phyloP scores from a whole-genome alignment of 2,113 vertebrate genomes.

The Spilogale gracilis region DNA sequence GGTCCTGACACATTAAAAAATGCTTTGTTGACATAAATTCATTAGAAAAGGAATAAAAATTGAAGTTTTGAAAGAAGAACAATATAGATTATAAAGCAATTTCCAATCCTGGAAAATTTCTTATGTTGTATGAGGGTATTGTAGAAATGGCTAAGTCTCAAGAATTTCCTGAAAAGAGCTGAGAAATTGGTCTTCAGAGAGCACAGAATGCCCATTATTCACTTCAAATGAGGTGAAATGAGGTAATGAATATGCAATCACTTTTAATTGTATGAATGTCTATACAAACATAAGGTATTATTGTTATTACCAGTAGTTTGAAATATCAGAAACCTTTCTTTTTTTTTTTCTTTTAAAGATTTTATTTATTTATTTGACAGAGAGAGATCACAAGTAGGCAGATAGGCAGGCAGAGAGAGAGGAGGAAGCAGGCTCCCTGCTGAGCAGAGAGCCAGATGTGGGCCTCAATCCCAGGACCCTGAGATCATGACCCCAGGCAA shows the following conservation, averaged over 20 bases:
- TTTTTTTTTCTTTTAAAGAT: background rate
- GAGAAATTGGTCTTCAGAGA: background rate
- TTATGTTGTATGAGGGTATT: background rate
- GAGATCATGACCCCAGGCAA: too few species aligned
- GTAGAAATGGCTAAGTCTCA: background rate
- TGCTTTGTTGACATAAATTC: slow-evolving; percentile 18
- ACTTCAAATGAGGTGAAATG: slow-evolving; percentile 23
- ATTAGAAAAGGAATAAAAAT: slow-evolving; percentile 43
- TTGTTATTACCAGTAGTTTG: background rate
- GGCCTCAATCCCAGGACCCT: too few species aligned
- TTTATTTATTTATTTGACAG: too few species aligned
- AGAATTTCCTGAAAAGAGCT: slow-evolving; percentile 40
- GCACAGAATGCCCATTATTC: slow-evolving; percentile 6
- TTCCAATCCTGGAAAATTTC: background rate
- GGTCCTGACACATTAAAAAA: slow-evolving; percentile 46
- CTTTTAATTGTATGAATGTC: background rate
- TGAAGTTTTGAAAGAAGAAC: slow-evolving; percentile 20
- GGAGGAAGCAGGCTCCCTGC: too few species aligned
- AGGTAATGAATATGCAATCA: slow-evolving; percentile 11
- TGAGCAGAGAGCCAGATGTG: too few species aligned
- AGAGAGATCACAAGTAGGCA: too few species aligned
- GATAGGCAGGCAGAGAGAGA: too few species aligned
- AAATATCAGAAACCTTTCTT: background rate
- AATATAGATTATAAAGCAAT: slow-evolving; percentile 45
- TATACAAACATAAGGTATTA: background rate